These are phyloP conservation scores for Odontamblyopus rebecca DNA, from an alignment of 2,797 vertebrate genomes.

Conservation along the genomic window DNA sequence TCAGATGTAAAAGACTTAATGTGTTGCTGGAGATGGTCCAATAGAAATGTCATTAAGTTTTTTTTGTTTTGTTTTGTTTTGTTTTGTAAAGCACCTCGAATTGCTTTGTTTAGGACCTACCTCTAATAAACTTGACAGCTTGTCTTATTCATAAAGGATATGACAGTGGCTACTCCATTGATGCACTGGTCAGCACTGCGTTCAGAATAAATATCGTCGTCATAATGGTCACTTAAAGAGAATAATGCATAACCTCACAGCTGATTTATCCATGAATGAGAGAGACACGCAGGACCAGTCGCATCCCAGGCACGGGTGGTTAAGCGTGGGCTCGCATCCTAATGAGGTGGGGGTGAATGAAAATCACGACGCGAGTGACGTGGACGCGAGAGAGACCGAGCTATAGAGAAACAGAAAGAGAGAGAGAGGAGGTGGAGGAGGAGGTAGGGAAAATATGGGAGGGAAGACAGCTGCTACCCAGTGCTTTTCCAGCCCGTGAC, in stretches of 20 bases:
- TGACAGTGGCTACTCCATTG: not conserved
- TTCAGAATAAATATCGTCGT: not conserved
- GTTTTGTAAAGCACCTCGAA: too few relatives aligned
- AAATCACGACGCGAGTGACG: conserved; percentile 80
- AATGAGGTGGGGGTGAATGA: conserved; percentile 78
- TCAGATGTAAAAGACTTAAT: too few relatives aligned
- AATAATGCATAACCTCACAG: not conserved
- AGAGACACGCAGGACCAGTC: conserved; percentile 34
- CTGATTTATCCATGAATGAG: conserved; percentile 21
- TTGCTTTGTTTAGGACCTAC: not conserved
- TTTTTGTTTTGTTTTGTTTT: too few relatives aligned
- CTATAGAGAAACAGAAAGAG: not conserved
- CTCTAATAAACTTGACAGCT: not conserved
- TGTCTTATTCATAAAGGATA: not conserved
- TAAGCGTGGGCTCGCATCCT: conserved; percentile 78
- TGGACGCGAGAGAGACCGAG: conserved; percentile 39
- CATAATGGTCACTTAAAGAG: not conserved
- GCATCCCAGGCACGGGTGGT: conserved; percentile 53
- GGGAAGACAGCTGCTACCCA: conserved; percentile 65
- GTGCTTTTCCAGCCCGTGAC: conserved; percentile 42
- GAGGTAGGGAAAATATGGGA: conserved; percentile 48
- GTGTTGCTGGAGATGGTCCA: too few relatives aligned
- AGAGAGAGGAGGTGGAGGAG: conserved; percentile 74
- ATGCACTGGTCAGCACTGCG: not conserved
- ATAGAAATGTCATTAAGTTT: too few relatives aligned